Percentiles rank a stretch among this genome's conserved stretches.
These are phyloP conservation scores for Scolanthus callimorphus DNA, from an alignment of 92 coral and sea anemone species.

Conservation along the genomic window DNA sequence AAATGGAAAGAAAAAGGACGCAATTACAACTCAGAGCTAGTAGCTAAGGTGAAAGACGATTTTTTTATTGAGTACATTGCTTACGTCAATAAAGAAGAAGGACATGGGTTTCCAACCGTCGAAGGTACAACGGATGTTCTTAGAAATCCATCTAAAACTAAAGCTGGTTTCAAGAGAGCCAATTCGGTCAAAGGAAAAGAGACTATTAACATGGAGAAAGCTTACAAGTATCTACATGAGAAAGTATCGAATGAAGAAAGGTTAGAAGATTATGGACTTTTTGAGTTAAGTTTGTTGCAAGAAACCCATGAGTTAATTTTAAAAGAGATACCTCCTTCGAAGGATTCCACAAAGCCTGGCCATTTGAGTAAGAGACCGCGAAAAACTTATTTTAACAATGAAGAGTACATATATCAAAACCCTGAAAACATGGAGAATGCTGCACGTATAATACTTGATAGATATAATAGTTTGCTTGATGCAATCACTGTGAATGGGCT, in stretches of 20 bases:
- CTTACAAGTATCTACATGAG: conserved; percentile 28
- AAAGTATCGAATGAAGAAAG: conserved; percentile 16
- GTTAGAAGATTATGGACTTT: conserved; percentile 11
- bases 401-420: conserved; percentile 47
- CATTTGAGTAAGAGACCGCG: conserved; percentile 41
- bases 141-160: neutral
- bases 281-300: conserved; percentile 35
- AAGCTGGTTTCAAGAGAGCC: neutral
- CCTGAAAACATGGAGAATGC: conserved; percentile 65
- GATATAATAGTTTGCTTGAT: conserved; percentile 47
- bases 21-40: neutral
- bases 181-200: conserved; percentile 58
- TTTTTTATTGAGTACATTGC: conserved; percentile 41
- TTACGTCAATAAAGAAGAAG: conserved; percentile 72
- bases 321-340: conserved; percentile 7
- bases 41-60: conserved; percentile 14
- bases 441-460: conserved; percentile 50
- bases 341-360: conserved; percentile 54
- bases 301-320: conserved; percentile 55
- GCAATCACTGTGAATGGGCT: conserved; percentile 13
- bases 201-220: conserved; percentile 59
- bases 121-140: conserved; percentile 40
- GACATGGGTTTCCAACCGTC: conserved; percentile 45
- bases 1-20: conserved; percentile 15
- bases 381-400: conserved; percentile 41